Evolutionary conservation across 2,113 vertebrate species (phyloP).

Genomic region (Macrotus californicus): DNA sequence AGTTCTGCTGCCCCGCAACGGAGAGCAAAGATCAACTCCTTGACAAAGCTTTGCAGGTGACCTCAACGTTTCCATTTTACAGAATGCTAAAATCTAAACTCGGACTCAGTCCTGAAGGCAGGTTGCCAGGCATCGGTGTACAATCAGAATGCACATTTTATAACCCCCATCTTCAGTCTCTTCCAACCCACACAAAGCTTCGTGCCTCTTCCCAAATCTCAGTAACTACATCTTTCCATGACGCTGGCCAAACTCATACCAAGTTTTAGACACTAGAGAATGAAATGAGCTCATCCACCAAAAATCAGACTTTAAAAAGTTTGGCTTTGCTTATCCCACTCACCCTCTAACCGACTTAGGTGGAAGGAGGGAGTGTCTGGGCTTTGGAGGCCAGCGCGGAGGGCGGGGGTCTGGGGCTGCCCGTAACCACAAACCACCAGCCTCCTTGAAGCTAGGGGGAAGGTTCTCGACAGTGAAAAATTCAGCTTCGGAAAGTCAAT

Average conservation of each 20-base stretch:
- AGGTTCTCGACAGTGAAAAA: neutral
- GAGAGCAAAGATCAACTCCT: slow-evolving; percentile 41
- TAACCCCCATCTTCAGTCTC: slow-evolving; percentile 5
- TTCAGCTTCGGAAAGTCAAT: neutral
- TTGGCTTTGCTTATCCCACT: neutral
- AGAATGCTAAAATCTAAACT: slow-evolving; percentile 23
- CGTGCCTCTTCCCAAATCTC: slow-evolving; percentile 38
- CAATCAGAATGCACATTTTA: slow-evolving; percentile 54
- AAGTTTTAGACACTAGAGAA: slow-evolving; percentile 52
- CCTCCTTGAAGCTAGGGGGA: neutral
- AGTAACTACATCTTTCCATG: slow-evolving; percentile 68
- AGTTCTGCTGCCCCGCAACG: slow-evolving; percentile 11
- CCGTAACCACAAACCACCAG: neutral
- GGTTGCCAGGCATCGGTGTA: slow-evolving; percentile 43
- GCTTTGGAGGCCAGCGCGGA: neutral
- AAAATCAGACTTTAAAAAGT: slow-evolving; percentile 56
- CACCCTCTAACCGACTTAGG: slow-evolving; percentile 17
- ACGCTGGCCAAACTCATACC: slow-evolving; percentile 52
- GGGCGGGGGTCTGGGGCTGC: neutral
- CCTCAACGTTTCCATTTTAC: slow-evolving; percentile 40
- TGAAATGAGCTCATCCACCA: slow-evolving; percentile 60
- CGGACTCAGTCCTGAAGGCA: neutral
- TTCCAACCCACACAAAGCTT: slow-evolving; percentile 52
- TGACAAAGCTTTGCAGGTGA: slow-evolving; percentile 51
- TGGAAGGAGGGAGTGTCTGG: slow-evolving; percentile 11